Conservation (phyloP, 2,888 invertebrate genomes). For the Heliconius sara region DNA sequence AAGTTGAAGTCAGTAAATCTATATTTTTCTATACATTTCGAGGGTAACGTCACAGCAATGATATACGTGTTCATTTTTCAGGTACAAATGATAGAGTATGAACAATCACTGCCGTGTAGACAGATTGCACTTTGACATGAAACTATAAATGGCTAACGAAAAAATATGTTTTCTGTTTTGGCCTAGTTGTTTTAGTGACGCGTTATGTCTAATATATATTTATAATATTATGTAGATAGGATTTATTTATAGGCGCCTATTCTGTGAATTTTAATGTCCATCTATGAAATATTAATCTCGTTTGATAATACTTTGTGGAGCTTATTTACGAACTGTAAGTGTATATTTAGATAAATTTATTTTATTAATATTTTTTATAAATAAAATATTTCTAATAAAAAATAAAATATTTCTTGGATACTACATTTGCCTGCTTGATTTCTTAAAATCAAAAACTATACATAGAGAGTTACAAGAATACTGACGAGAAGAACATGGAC, state of each 20-base stretch:
- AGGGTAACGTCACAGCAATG: slow-evolving; percentile 1
- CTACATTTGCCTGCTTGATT: not conserved
- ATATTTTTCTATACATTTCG: too few species aligned
- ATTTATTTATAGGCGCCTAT: too few species aligned
- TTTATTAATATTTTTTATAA: too few species aligned
- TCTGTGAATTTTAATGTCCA: too few species aligned
- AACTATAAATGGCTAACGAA: slow-evolving; percentile 26
- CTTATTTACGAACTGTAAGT: not conserved
- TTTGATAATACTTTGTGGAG: not conserved
- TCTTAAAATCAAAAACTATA: not conserved
- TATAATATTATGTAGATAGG: not conserved
- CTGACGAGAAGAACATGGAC: not conserved
- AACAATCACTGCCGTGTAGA: slow-evolving; percentile 14
- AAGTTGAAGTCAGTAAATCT: slow-evolving; percentile 12
- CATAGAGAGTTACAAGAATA: not conserved
- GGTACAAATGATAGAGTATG: slow-evolving; percentile 28
- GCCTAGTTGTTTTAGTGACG: not conserved
- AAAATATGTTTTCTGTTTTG: not conserved
- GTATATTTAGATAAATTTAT: too few species aligned
- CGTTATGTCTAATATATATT: too few species aligned
- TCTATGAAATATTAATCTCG: not conserved
- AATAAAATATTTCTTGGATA: not conserved
- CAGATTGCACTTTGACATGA: slow-evolving; percentile 38
- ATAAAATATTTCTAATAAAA: not conserved
- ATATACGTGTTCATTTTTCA: slow-evolving; percentile 38